A percentile compares a stretch with the other conserved stretches of the same genome.
These are phyloP conservation scores for Epicampocera succincta DNA, from an alignment of 2,888 invertebrate genomes.

Conservation along the genomic window DNA sequence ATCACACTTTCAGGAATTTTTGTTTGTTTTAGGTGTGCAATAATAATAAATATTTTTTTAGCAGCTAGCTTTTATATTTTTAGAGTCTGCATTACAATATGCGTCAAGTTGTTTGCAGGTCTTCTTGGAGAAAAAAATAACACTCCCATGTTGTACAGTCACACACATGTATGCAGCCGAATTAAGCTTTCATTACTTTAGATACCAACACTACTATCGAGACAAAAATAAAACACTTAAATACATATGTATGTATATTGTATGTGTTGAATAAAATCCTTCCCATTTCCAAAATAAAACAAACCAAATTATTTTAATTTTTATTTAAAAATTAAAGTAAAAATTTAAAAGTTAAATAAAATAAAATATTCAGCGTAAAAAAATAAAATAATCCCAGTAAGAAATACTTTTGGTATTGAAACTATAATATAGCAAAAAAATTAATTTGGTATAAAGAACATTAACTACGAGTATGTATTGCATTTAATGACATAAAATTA, in stretches of 20 bases:
- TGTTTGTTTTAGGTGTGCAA: too few relatives aligned
- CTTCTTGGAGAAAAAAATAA: too few relatives aligned
- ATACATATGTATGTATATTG: neutral
- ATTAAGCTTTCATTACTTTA: too few relatives aligned
- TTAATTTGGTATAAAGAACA: constrained; percentile 42
- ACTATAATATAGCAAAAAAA: constrained; percentile 29
- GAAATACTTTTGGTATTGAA: constrained; percentile 53
- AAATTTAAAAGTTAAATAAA: neutral
- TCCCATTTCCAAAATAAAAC: neutral
- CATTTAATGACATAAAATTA: constrained; percentile 44
- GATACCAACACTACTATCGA: too few relatives aligned
- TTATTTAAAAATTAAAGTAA: neutral
- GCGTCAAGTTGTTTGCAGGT: too few relatives aligned
- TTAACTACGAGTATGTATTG: constrained; percentile 49
- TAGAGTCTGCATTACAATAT: too few relatives aligned
- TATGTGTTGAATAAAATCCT: neutral
- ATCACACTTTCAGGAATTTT: too few relatives aligned
- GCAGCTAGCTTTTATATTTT: too few relatives aligned
- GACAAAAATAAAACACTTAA: neutral
- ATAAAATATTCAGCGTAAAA: neutral
- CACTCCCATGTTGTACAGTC: too few relatives aligned
- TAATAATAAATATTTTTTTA: too few relatives aligned
- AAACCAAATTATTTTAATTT: too few relatives aligned
- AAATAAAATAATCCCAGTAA: neutral
- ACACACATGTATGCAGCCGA: too few relatives aligned